Percentiles rank a stretch among this genome's conserved stretches.
These are phyloP conservation scores for Urocyon cinereoargenteus DNA, from an alignment of 2,797 vertebrate genomes.

Conservation along the genomic window DNA sequence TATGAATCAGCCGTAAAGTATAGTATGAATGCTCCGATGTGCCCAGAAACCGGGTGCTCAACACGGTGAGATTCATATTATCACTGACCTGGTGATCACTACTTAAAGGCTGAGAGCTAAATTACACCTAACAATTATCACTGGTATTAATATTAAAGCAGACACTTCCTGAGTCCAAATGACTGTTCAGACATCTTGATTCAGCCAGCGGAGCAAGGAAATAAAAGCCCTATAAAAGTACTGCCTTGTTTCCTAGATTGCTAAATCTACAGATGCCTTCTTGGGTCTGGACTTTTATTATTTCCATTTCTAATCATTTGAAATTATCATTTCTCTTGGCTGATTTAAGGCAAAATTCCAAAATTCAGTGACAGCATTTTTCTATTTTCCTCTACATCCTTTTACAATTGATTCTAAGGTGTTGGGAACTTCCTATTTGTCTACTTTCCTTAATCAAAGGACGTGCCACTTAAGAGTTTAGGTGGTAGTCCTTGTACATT, in stretches of 20 bases:
- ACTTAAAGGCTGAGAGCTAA: not conserved
- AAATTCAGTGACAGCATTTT: not conserved
- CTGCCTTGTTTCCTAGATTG: not conserved
- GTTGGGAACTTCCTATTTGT: not conserved
- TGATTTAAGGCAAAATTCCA: slow-evolving; percentile 30
- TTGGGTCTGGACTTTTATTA: not conserved
- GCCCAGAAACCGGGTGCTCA: not conserved
- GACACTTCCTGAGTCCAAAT: slow-evolving; percentile 19
- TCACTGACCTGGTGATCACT: not conserved
- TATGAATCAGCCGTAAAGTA: not conserved
- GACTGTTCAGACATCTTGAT: not conserved
- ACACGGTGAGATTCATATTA: not conserved
- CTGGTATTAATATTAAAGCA: slow-evolving; percentile 35
- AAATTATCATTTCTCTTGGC: slow-evolving; percentile 58
- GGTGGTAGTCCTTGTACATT: not conserved
- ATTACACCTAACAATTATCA: not conserved
- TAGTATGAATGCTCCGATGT: not conserved
- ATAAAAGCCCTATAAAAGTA: not conserved
- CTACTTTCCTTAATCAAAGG: slow-evolving; percentile 1
- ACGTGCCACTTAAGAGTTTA: not conserved
- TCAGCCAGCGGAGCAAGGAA: not conserved
- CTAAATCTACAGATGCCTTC: not conserved
- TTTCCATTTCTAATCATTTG: slow-evolving; percentile 36
- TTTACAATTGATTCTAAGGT: not conserved
- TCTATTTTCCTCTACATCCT: not conserved